Percentiles rank a stretch among this genome's conserved stretches.
Evolutionary conservation across 1,140 invertebrate genomes (phyloP).

Genomic region (Atta colombica): DNA sequence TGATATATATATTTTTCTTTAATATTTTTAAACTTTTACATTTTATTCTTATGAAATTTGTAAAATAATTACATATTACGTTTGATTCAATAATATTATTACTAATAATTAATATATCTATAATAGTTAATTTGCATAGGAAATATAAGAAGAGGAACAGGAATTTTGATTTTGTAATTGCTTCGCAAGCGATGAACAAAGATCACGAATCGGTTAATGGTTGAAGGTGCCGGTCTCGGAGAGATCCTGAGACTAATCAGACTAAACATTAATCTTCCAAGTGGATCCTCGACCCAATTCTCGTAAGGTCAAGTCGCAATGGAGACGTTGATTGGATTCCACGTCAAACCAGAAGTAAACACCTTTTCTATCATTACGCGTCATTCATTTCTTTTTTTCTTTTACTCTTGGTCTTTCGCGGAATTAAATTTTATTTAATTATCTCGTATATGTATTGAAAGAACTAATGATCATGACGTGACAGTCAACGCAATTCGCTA

Average conservation of each 20-base stretch:
- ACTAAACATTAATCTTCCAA: conserved; percentile 85
- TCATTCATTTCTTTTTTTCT: conserved; percentile 32
- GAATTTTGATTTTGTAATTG: conserved; percentile 71
- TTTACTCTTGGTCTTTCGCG: neutral
- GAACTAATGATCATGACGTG: conserved; percentile 27
- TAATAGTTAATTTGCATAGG: conserved; percentile 59
- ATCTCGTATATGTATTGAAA: conserved; percentile 26
- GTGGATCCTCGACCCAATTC: conserved; percentile 84
- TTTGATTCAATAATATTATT: neutral
- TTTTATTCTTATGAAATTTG: neutral
- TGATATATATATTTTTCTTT: neutral
- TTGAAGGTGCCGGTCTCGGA: conserved; percentile 78
- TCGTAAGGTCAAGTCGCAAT: conserved; percentile 81
- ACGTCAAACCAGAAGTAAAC: conserved; percentile 77
- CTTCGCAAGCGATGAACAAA: conserved; percentile 72
- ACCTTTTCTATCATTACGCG: conserved; percentile 67
- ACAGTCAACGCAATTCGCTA: neutral
- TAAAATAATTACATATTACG: neutral
- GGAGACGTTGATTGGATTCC: conserved; percentile 84
- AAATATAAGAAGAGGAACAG: conserved; percentile 54
- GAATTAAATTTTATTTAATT: conserved; percentile 63
- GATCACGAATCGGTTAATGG: conserved; percentile 80
- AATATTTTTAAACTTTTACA: neutral
- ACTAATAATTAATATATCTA: conserved; percentile 65
- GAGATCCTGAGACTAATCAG: conserved; percentile 84